phyloP scores from a whole-genome alignment of 2,888 invertebrate genomes.

The Pachydiplax longipennis region DNA sequence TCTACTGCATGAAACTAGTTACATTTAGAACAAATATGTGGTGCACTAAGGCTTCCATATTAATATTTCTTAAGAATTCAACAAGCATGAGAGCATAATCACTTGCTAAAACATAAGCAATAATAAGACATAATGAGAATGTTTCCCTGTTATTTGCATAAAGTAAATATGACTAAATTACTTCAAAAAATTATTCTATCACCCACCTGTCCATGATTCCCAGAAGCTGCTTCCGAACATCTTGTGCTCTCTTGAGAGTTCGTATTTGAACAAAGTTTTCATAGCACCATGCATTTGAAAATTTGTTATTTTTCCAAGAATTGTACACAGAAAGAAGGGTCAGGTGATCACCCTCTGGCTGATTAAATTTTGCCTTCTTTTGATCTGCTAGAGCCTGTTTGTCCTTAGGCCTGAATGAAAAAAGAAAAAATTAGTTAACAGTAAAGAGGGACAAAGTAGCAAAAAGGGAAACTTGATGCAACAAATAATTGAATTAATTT shows the following conservation, averaged over 20 bases:
- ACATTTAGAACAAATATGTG: background rate
- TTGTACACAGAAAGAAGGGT: slow-evolving; percentile 98
- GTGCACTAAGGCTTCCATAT: too few species aligned
- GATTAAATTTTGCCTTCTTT: slow-evolving; percentile 99
- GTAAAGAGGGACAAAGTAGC: background rate
- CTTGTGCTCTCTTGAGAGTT: slow-evolving; percentile 95
- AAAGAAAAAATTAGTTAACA: background rate
- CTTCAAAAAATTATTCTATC: background rate
- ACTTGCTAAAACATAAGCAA: too few species aligned
- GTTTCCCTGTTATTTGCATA: too few species aligned
- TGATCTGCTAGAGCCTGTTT: slow-evolving; percentile 97
- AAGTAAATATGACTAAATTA: too few species aligned
- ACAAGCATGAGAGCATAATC: too few species aligned
- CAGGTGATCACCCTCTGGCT: slow-evolving; percentile 97
- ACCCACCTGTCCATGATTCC: slow-evolving; percentile 93
- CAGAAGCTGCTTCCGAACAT: slow-evolving; percentile 95
- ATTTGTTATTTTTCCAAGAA: slow-evolving; percentile 99
- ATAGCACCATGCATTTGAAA: slow-evolving; percentile 99
- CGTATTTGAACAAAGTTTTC: slow-evolving; percentile 99
- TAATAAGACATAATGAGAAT: too few species aligned
- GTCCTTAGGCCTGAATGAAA: slow-evolving; percentile 76
- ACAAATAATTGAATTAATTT: background rate
- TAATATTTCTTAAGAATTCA: too few species aligned
- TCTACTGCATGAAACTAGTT: background rate
- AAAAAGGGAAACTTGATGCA: background rate